phyloP scores from a whole-genome alignment of 2,797 vertebrate species.

The Poeciliopsis turneri region DNA sequence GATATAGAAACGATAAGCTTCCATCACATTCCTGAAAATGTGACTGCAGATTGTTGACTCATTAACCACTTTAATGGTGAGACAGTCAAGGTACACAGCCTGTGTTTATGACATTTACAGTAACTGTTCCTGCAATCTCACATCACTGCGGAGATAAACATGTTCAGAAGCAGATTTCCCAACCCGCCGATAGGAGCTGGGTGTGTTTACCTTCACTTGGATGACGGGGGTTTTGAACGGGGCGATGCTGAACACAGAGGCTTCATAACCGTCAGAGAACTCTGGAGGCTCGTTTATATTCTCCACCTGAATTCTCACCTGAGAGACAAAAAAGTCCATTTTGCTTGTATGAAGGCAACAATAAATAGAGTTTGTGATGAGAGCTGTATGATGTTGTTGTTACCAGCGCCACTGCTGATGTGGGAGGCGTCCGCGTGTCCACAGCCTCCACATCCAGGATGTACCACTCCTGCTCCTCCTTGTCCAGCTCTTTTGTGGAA shows the following conservation, averaged over 20 bases:
- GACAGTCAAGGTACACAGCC: background rate
- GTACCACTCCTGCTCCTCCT: constrained; percentile 76
- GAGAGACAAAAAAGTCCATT: background rate
- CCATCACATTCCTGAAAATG: background rate
- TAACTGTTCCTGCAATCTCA: background rate
- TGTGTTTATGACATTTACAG: background rate
- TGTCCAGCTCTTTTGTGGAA: constrained; percentile 65
- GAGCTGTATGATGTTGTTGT: too few relatives aligned
- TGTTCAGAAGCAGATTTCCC: background rate
- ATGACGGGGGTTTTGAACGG: constrained; percentile 72
- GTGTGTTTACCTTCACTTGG: constrained; percentile 75
- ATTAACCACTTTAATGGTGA: constrained; percentile 3
- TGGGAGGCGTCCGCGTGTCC: constrained; percentile 76
- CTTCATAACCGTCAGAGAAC: constrained; percentile 68
- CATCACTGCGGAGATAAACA: background rate
- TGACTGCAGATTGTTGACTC: constrained; percentile 6
- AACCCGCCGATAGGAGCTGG: background rate
- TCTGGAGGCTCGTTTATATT: constrained; percentile 79
- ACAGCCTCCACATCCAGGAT: constrained; percentile 77
- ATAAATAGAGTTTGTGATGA: too few relatives aligned
- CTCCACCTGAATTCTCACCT: constrained; percentile 79
- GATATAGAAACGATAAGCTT: background rate
- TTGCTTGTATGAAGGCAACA: background rate
- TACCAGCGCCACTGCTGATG: constrained; percentile 77
- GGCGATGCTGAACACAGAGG: constrained; percentile 71